Conservation (phyloP, 2,113 vertebrate species). For the Ursus arctos region DNA sequence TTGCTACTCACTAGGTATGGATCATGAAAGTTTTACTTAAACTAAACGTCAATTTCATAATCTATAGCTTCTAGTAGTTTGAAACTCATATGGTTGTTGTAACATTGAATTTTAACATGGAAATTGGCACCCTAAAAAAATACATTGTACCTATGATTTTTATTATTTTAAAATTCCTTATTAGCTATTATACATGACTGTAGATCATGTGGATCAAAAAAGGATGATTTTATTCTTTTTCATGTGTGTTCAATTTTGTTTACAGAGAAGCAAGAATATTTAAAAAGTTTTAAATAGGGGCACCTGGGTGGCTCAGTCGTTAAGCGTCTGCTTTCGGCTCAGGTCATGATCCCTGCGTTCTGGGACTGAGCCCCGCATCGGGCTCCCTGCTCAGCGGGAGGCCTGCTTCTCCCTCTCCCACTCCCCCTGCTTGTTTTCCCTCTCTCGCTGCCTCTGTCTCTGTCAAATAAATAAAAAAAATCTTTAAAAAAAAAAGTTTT, state of each 20-base stretch:
- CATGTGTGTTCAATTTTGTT: conserved; percentile 27
- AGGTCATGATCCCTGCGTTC: no score
- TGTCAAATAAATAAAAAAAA: no score
- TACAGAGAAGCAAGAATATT: conserved; percentile 38
- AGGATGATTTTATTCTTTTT: neutral
- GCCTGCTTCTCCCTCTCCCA: no score
- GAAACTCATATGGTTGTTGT: neutral
- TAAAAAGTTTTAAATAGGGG: conserved; percentile 9
- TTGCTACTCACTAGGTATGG: neutral
- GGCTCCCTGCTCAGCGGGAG: no score
- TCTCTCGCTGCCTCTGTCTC: no score
- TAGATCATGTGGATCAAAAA: neutral
- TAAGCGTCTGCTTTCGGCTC: no score
- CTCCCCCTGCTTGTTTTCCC: no score
- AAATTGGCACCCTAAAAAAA: neutral
- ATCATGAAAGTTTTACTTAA: conserved; percentile 33
- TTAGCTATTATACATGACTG: conserved; percentile 5
- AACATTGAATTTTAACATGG: conserved; percentile 36
- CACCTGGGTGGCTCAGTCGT: no score
- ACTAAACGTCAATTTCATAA: conserved; percentile 37
- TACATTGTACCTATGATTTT: neutral
- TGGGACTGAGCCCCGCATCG: no score
- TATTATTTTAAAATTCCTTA: conserved; percentile 51
- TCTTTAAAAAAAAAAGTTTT: neutral
- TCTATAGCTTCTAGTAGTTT: conserved; percentile 29